Evolutionary conservation across 2,888 invertebrate species (phyloP).

Genomic region (Meiosimyza platycephala): DNA sequence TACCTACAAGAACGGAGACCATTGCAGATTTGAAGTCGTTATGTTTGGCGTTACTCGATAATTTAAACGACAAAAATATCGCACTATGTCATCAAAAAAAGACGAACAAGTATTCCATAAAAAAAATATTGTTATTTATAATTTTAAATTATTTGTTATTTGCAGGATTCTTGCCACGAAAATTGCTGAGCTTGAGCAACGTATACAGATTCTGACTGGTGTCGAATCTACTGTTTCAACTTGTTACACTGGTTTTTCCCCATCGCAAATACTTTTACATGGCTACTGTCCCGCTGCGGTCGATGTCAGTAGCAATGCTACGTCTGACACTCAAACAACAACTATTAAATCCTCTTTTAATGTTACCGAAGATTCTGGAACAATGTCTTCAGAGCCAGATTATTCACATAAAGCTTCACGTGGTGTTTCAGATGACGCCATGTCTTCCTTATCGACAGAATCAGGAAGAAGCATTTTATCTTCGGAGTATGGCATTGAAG

Average conservation of each 20-base stretch:
- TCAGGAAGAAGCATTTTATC: conserved; percentile 63
- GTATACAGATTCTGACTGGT: conserved; percentile 74
- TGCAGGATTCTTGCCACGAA: conserved; percentile 81
- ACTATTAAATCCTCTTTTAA: conserved; percentile 57
- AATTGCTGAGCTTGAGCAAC: conserved; percentile 84
- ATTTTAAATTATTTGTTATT: background rate
- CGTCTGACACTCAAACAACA: conserved; percentile 54
- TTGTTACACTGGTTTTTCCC: conserved; percentile 58
- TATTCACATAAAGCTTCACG: conserved; percentile 55
- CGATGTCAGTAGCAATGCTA: conserved; percentile 58
- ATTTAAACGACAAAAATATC: conserved; percentile 86
- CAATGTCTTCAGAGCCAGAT: conserved; percentile 57
- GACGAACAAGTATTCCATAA: conserved; percentile 79
- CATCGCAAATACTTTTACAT: conserved; percentile 75
- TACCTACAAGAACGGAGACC: conserved; percentile 74
- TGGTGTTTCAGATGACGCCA: conserved; percentile 58
- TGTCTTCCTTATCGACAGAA: conserved; percentile 62
- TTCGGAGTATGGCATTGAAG: conserved; percentile 62
- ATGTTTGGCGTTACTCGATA: conserved; percentile 83
- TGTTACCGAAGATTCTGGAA: conserved; percentile 65
- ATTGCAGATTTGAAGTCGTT: conserved; percentile 82
- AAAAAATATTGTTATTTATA: conserved; percentile 1
- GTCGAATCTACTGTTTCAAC: conserved; percentile 47
- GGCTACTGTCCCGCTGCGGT: conserved; percentile 71
- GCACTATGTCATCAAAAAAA: conserved; percentile 87